A percentile compares a stretch with the other conserved stretches of the same genome.
These are phyloP conservation scores for Clarias macrocephalus DNA, from an alignment of 2,113 vertebrate genomes.

Conservation along the genomic window DNA sequence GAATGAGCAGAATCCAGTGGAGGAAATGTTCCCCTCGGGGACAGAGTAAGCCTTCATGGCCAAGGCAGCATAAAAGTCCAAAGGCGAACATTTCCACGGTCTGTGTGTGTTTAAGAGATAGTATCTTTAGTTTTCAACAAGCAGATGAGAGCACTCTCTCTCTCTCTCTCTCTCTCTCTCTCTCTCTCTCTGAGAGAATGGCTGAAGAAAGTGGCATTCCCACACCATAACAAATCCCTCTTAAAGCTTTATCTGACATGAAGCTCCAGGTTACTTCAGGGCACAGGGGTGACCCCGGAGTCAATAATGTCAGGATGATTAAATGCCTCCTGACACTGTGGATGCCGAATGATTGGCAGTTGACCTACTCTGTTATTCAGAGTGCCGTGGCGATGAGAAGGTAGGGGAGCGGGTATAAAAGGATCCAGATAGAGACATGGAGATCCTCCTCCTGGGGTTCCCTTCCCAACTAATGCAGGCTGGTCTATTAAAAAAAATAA, in stretches of 20 bases:
- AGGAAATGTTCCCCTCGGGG: neutral
- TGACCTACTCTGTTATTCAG: conserved; percentile 72
- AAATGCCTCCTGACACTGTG: conserved; percentile 48
- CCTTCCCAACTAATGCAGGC: neutral
- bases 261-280: neutral
- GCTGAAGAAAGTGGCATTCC: neutral
- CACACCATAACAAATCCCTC: neutral
- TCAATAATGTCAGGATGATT: conserved; percentile 68
- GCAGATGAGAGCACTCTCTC: neutral
- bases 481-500: conserved; percentile 7
- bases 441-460: conserved; percentile 7
- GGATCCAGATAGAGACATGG: conserved; percentile 20
- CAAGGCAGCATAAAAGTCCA: neutral
- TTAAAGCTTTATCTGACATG: conserved; percentile 10
- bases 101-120: conserved; percentile 37
- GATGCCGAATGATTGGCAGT: conserved; percentile 60
- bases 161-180: no score
- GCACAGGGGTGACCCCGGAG: conserved; percentile 17
- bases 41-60: conserved; percentile 5
- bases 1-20: neutral
- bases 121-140: neutral
- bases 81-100: conserved; percentile 16
- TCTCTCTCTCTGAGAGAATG: conserved; percentile 27
- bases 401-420: conserved; percentile 1
- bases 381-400: conserved; percentile 42